Percentiles rank a stretch among this genome's conserved stretches.
Evolutionary conservation across 2,888 invertebrate species (phyloP).

Genomic region (Netelia fuscicornis): DNA sequence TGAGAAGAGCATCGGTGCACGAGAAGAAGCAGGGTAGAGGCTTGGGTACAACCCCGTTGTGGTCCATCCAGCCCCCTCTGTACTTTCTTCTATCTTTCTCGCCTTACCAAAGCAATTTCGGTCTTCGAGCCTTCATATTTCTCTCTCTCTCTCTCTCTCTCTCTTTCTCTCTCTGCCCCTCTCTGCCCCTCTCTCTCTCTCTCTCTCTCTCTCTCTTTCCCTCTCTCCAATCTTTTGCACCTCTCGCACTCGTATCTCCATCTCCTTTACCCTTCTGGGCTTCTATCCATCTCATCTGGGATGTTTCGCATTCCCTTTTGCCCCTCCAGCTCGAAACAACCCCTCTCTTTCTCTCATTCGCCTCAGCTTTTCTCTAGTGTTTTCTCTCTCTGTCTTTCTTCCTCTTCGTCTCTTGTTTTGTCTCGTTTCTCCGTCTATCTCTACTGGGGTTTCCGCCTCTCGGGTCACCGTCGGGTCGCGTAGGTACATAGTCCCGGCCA

Average conservation of each 20-base stretch:
- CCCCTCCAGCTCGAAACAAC: conserved; percentile 41
- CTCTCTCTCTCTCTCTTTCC: not conserved
- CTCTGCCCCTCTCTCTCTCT: too few species aligned
- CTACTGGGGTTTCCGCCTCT: conserved; percentile 51
- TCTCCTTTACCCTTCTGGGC: conserved; percentile 47
- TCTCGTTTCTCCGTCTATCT: conserved; percentile 28
- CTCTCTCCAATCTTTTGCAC: not conserved
- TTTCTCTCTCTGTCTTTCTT: conserved; percentile 56
- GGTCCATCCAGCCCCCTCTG: conserved; percentile 17
- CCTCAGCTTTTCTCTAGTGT: not conserved
- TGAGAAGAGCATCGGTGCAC: conserved; percentile 1
- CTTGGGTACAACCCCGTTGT: conserved; percentile 26
- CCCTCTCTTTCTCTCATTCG: conserved; percentile 16
- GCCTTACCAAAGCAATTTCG: conserved; percentile 50
- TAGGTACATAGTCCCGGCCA: not conserved
- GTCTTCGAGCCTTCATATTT: conserved; percentile 2
- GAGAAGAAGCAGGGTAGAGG: not conserved
- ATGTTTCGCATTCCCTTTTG: conserved; percentile 39
- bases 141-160: not conserved
- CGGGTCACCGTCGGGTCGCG: conserved; percentile 63
- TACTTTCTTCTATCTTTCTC: conserved; percentile 43
- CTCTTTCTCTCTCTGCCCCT: too few species aligned
- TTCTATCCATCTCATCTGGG: conserved; percentile 50
- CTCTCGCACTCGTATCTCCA: conserved; percentile 31
- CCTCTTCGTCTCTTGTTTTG: conserved; percentile 61